Evolutionary conservation across 2,888 invertebrate genomes (phyloP).

Genomic region (Rhamnusium bicolor): DNA sequence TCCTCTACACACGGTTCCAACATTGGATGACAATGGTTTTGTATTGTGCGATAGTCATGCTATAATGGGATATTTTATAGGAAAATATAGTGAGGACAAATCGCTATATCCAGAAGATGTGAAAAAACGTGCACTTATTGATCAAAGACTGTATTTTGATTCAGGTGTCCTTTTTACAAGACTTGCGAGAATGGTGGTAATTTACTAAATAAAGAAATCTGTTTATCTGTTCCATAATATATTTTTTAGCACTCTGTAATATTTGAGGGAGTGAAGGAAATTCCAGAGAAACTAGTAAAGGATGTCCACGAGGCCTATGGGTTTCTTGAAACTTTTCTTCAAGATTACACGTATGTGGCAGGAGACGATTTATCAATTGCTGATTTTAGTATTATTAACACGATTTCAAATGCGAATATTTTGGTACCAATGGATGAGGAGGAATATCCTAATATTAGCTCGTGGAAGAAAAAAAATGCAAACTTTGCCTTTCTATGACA

Average conservation of each 20-base stretch:
- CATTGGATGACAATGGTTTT: not conserved
- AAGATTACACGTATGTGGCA: conserved; percentile 71
- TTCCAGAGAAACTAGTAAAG: conserved; percentile 53
- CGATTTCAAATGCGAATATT: conserved; percentile 69
- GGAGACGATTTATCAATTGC: conserved; percentile 67
- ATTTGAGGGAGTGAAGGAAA: not conserved
- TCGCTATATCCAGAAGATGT: not conserved
- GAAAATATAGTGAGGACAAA: not conserved
- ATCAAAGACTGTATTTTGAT: not conserved
- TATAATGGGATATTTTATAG: not conserved
- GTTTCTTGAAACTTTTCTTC: conserved; percentile 71
- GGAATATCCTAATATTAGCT: conserved; percentile 60
- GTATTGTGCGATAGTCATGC: not conserved
- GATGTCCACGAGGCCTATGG: conserved; percentile 70
- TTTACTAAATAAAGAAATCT: not conserved
- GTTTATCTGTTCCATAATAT: not conserved
- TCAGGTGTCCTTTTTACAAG: not conserved
- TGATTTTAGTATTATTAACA: conserved; percentile 61
- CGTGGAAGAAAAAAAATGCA: conserved; percentile 62
- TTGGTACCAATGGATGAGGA: conserved; percentile 48
- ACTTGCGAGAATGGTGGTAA: not conserved
- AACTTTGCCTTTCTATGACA: conserved; percentile 28
- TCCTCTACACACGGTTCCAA: not conserved
- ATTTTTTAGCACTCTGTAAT: not conserved
- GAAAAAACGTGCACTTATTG: not conserved